phyloP scores from a whole-genome alignment of 2,113 vertebrate genomes.

The Spizaetus ornatus region DNA sequence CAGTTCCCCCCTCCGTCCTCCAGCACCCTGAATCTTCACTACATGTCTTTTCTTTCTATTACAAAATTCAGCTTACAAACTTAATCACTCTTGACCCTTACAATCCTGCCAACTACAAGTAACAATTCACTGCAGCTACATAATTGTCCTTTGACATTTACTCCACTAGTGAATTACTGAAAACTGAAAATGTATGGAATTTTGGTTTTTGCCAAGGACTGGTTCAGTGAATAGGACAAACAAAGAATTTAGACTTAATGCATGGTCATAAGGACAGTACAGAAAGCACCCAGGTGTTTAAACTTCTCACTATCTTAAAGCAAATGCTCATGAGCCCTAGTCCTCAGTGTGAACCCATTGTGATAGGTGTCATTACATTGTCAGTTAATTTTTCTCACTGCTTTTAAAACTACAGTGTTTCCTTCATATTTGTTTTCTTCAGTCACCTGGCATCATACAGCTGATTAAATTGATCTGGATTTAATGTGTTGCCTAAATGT shows the following conservation, averaged over 20 bases:
- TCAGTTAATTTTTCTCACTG: background rate
- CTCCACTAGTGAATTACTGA: background rate
- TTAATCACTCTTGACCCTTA: background rate
- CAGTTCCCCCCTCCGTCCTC: rapidly evolving
- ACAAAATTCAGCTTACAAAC: background rate
- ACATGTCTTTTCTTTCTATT: background rate
- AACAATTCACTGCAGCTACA: background rate
- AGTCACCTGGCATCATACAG: background rate
- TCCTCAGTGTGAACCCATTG: background rate
- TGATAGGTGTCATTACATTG: background rate
- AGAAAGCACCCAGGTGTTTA: background rate
- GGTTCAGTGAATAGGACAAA: background rate
- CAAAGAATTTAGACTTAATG: background rate
- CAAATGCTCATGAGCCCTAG: background rate
- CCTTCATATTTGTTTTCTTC: background rate
- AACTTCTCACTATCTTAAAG: background rate
- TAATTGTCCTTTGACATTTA: background rate
- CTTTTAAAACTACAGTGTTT: background rate
- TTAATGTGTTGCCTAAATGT: background rate
- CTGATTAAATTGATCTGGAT: background rate
- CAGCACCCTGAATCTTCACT: background rate
- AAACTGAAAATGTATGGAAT: background rate
- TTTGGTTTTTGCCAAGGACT: background rate
- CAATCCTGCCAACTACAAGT: background rate
- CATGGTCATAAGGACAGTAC: background rate